A percentile compares a stretch with the other conserved stretches of the same genome.
Evolutionary conservation across 1,140 invertebrate genomes (phyloP).

Genomic region (Saxidomus purpurata): DNA sequence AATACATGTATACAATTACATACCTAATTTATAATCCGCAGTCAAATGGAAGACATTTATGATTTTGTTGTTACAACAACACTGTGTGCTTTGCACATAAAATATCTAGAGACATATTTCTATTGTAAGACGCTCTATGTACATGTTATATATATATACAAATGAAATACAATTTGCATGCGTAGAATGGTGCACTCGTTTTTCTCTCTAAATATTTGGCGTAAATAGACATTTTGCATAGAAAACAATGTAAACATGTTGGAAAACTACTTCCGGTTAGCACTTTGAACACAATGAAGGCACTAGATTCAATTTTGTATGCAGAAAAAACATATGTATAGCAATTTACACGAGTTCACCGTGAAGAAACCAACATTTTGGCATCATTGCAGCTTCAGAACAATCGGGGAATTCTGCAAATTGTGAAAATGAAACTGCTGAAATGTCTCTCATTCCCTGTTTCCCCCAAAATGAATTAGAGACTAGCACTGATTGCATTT

Average conservation of each 20-base stretch:
- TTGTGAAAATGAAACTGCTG: too few relatives aligned
- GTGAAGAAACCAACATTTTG: too few relatives aligned
- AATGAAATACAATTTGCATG: conserved; percentile 7
- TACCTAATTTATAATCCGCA: neutral
- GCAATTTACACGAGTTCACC: too few relatives aligned
- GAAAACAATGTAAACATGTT: neutral
- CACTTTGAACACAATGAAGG: conserved; percentile 66
- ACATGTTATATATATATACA: conserved; percentile 34
- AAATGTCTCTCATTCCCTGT: too few relatives aligned
- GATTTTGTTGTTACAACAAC: conserved; percentile 43
- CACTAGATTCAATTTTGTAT: conserved; percentile 45
- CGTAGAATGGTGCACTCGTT: conserved; percentile 21
- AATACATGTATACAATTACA: neutral
- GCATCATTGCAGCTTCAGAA: too few relatives aligned
- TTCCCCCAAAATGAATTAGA: too few relatives aligned
- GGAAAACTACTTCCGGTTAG: conserved; percentile 30
- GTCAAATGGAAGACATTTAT: conserved; percentile 25
- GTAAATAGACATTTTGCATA: conserved; percentile 27
- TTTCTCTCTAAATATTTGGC: neutral
- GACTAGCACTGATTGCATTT: too few relatives aligned
- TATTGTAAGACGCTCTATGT: neutral
- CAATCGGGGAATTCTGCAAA: too few relatives aligned
- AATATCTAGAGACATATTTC: neutral
- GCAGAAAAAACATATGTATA: neutral
- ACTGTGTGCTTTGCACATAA: conserved; percentile 19